phyloP scores from a whole-genome alignment of 1,140 invertebrate species.

The Cotesia vestalis region DNA sequence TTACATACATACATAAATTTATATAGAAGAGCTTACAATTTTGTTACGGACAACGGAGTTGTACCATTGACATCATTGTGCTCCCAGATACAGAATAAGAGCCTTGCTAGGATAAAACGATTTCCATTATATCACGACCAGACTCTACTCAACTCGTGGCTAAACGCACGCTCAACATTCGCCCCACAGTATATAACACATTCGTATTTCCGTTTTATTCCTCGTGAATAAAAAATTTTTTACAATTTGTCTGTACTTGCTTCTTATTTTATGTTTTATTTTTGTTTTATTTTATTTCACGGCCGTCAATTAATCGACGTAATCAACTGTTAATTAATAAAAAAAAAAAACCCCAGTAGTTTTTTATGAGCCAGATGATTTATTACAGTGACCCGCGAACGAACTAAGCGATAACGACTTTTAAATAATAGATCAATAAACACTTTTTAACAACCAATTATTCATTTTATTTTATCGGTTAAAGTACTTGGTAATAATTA shows the following conservation, averaged over 20 bases:
- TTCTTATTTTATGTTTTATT: background rate
- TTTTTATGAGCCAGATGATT: background rate
- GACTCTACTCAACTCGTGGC: background rate
- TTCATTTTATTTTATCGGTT: background rate
- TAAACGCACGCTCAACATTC: conserved; percentile 7
- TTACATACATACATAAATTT: background rate
- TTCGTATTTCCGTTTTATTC: background rate
- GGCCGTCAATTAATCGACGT: conserved; percentile 42
- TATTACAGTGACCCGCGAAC: conserved; percentile 10
- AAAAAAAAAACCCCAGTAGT: background rate
- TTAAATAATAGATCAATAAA: conserved; percentile 22
- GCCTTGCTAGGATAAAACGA: conserved; percentile 16
- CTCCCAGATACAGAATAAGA: background rate
- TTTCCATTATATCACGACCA: conserved; percentile 14
- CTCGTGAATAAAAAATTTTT: too few species aligned
- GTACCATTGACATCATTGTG: conserved; percentile 12
- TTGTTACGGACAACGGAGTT: conserved; percentile 18
- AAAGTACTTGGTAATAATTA: background rate
- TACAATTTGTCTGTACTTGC: background rate
- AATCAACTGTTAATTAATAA: conserved; percentile 45
- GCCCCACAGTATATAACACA: too few species aligned
- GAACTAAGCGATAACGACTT: conserved; percentile 1
- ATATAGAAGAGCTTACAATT: background rate
- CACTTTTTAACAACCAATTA: background rate
- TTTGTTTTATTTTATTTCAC: background rate